Percentiles rank a stretch among this genome's conserved stretches.
Evolutionary conservation across 2,113 vertebrate species (phyloP).

Genomic region (Microcebus tavaratra): DNA sequence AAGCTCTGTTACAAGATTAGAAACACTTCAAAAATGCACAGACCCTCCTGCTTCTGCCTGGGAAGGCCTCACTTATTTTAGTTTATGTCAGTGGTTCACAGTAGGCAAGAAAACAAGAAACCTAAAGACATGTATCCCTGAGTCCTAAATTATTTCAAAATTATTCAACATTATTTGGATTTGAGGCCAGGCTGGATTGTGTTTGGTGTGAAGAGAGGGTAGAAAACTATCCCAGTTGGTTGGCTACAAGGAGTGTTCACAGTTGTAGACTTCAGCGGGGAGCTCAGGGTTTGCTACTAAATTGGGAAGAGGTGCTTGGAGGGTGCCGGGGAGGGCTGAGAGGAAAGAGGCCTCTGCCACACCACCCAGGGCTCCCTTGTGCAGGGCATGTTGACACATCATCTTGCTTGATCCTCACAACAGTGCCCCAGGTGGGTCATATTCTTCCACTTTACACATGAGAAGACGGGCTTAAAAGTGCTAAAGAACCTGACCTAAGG

Average conservation of each 20-base stretch:
- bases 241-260: background rate
- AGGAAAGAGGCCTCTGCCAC: background rate
- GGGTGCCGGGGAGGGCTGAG: background rate
- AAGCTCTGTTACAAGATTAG: background rate
- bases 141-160: background rate
- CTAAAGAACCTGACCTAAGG: background rate
- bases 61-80: background rate
- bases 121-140: background rate
- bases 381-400: background rate
- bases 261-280: background rate
- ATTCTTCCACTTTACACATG: background rate
- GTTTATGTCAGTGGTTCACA: background rate
- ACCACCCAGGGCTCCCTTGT: background rate
- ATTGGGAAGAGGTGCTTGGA: background rate
- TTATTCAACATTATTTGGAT: background rate
- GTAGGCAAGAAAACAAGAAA: background rate
- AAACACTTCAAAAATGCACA: background rate
- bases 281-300: background rate
- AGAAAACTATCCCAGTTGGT: background rate
- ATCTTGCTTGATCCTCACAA: background rate
- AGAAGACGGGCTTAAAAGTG: background rate
- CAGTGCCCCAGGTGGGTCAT: background rate
- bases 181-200: background rate
- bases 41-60: background rate
- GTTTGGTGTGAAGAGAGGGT: background rate